A percentile compares a stretch with the other conserved stretches of the same genome.
phyloP scores from a whole-genome alignment of 2,888 invertebrate genomes.

The Drosophila pegasa region DNA sequence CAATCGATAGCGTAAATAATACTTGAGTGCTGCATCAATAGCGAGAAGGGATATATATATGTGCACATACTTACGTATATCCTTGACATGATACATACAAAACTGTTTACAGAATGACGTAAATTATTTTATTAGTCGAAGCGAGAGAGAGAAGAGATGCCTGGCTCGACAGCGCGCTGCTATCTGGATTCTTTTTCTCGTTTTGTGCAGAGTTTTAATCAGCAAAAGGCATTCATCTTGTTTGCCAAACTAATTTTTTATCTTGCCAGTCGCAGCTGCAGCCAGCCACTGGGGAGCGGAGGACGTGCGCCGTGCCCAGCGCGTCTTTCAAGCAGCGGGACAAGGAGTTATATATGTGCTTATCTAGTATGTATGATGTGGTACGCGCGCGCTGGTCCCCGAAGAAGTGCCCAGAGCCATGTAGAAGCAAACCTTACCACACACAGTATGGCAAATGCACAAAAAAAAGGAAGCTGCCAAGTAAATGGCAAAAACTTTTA shows the following conservation, averaged over 20 bases:
- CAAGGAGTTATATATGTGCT: conserved; percentile 52
- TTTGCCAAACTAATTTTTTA: conserved; percentile 80
- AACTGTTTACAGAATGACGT: conserved; percentile 30
- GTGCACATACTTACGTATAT: conserved; percentile 1
- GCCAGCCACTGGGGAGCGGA: conserved; percentile 5
- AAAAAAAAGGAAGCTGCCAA: conserved; percentile 52
- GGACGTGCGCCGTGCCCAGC: conserved; percentile 38
- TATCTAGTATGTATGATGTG: conserved; percentile 37
- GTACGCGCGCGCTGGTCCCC: conserved; percentile 61
- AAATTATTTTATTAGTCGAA: conserved; percentile 50
- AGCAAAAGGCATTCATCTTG: conserved; percentile 83
- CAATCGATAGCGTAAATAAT: conserved; percentile 10
- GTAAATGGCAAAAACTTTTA: conserved; percentile 73
- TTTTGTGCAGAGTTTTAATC: conserved; percentile 76
- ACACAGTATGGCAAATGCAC: conserved; percentile 7
- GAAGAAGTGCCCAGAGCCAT: conserved; percentile 64
- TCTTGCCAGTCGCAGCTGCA: conserved; percentile 65
- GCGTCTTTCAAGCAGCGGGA: conserved; percentile 73
- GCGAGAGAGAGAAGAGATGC: background rate
- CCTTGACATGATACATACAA: conserved; percentile 11
- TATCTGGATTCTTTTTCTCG: conserved; percentile 34
- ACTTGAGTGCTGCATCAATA: conserved; percentile 15
- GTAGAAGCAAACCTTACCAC: conserved; percentile 15
- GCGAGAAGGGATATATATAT: background rate
- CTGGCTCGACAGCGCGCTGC: conserved; percentile 1